Base-by-base conservation (phyloP, 2,113 vertebrate genomes). In the Leptobrachium ailaonicum region DNA sequence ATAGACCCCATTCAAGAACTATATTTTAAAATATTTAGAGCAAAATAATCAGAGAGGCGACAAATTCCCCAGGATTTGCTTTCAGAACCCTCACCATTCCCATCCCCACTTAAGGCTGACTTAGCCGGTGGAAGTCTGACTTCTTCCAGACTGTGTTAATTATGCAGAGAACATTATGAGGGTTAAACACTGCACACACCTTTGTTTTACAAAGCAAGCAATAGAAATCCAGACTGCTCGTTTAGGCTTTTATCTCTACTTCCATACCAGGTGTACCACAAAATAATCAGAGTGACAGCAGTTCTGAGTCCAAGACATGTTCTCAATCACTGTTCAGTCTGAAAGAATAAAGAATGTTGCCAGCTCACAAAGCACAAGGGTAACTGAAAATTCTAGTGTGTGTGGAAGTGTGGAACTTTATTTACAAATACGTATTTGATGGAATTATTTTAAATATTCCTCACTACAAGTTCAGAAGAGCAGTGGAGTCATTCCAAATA, bases 131-230 rank as follows among this genome's bases (percentile, higher is more conserved):
- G 75, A 60, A 60, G 75, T 43, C 58, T 14, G 58, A 60, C 45
- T 77, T 53, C 66, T 69, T 62, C 75, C 66, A 77, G 75, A 77
- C 75, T 77, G 75, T 77, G 75, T 77, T 77, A 77, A 77, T 77
- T 69, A 77, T 66, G 69, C 75, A 70, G 11, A 50, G 53, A 66
- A 77, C 14, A 41, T 56, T 69, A 70, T 41, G 66, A 70, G 75
- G 53, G 68, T 70, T 77, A 69, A 77, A 77, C 75, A 47, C 53
- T 14, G 13, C 2, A 12, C 10, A 60, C 56, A 11, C 56, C 56
- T 60, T 77, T 32, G 67, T 77, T 77, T 70, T 47, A 77, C 68
- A 69, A 69, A 77, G 42, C 66, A 62, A 45, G 67, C 66, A 20
- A 60, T 68, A 69, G 66, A 77, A 70, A 53, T 66, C 75, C 66